Evolutionary conservation across 2,888 invertebrate species (phyloP), one percentile per base, ranked within the genome.

Genomic region (Ormia ochracea): DNA sequence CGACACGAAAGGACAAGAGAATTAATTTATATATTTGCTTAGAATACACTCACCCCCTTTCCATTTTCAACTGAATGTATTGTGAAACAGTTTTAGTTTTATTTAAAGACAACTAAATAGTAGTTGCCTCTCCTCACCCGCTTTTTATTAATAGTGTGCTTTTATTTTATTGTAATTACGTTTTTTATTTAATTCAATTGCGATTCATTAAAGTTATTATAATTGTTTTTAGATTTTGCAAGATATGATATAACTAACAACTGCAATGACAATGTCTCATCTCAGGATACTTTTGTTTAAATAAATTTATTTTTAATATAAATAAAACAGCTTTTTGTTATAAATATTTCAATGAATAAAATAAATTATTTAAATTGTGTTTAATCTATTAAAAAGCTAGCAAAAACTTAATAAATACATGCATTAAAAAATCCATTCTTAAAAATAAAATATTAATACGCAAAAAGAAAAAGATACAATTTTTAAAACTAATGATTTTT

Each of bases 401-500:
- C 28, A 31, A 50, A 45, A 56, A 54, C n/a, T n/a, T n/a, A 36
- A 50, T 36, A 58, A 50, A 23, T 50, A 75, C 74, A 75, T 66
- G 74, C 74, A 21, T 59, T 33, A 23, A 50, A 50, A n/a, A 19
- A 17, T 45, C 14, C 14, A 43, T 4, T 14, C 23, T 59, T 38
- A 58, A 70, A 36, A n/a, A 10, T 52, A 21, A 41, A 50, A n/a
- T 14, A 17, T 45, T 21, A 23, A 43, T 4, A 10, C 23, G 48
- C 28, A 58, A 70, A 36, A n/a, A 10, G 38, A 21, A 41, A 28
- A 38, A 17, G 48, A 58, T 59, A 52, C 66, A 75, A 52, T 65
- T 14, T 12, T 65, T 56, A 21, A 45, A 33, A 66, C n/a, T 23
- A 26, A 50, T 26, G 26, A 58, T 3, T 54, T n/a, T n/a, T 36